Conservation (phyloP, 1,140 invertebrate species). For the Aricia agestis region DNA sequence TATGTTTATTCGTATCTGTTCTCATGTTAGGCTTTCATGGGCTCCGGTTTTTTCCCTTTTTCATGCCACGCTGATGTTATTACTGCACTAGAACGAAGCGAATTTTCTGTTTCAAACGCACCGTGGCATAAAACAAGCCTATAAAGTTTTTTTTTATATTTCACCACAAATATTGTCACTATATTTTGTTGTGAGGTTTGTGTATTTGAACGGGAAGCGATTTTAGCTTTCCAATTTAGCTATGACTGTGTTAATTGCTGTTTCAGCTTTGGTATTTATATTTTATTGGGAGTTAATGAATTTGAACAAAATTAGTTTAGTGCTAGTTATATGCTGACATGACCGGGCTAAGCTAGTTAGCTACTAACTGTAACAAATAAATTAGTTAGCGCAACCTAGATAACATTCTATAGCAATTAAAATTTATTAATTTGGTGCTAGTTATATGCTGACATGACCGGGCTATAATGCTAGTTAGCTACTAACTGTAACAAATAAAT, state of each 20-base stretch:
- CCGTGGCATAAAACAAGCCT: constrained; percentile 17
- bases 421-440: too few species aligned
- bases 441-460: too few species aligned
- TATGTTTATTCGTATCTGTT: constrained; percentile 10
- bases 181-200: neutral
- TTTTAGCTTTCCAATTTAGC: constrained; percentile 11
- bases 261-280: neutral
- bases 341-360: too few species aligned
- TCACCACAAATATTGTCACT: constrained; percentile 14
- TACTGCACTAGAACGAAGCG: constrained; percentile 22
- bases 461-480: too few species aligned
- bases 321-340: too few species aligned
- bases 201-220: neutral
- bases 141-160: constrained; percentile 22
- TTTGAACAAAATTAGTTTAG: neutral
- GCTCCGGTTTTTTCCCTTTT: constrained; percentile 22
- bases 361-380: too few species aligned
- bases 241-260: constrained; percentile 5
- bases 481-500: too few species aligned
- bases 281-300: neutral
- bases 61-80: constrained; percentile 25
- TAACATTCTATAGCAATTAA: too few species aligned
- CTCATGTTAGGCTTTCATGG: constrained; percentile 10
- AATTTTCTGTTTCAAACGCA: constrained; percentile 26
- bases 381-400: too few species aligned